phyloP scores from a whole-genome alignment of 2,888 invertebrate genomes.

The Branchipolynoe longqiensis region DNA sequence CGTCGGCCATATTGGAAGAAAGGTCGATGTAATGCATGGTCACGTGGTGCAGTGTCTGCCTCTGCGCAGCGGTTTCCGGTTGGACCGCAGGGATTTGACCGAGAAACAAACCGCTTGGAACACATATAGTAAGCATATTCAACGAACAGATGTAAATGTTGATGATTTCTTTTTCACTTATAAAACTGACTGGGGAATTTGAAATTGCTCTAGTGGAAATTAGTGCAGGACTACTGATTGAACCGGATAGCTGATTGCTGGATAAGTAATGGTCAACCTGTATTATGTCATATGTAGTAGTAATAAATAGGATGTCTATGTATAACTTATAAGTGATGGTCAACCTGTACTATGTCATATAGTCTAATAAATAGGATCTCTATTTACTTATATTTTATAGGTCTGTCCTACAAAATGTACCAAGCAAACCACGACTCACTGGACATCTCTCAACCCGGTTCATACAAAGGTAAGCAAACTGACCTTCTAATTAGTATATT shows the following conservation, averaged over 20 bases:
- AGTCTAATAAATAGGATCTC: too few species aligned
- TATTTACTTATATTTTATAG: conserved; percentile 3
- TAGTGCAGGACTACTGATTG: too few species aligned
- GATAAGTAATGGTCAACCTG: too few species aligned
- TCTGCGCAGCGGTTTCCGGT: neutral
- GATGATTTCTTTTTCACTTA: too few species aligned
- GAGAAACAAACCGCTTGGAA: too few species aligned
- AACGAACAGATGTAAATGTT: too few species aligned
- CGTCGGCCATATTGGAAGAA: conserved; percentile 24
- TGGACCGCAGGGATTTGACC: neutral
- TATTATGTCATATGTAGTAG: too few species aligned
- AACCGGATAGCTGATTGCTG: too few species aligned
- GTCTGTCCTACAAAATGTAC: conserved; percentile 51
- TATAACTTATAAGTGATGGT: neutral
- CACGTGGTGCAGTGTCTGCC: neutral
- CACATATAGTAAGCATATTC: too few species aligned
- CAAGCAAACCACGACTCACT: conserved; percentile 51
- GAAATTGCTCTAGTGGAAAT: too few species aligned
- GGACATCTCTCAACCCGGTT: conserved; percentile 49
- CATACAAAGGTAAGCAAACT: conserved; percentile 30
- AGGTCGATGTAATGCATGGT: conserved; percentile 5
- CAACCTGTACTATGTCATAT: neutral
- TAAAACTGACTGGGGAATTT: too few species aligned
- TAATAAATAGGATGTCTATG: too few species aligned
- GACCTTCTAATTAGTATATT: neutral